These are phyloP conservation scores for Metopia argyrocephala DNA, from an alignment of 2,888 invertebrate species.

Conservation along the genomic window DNA sequence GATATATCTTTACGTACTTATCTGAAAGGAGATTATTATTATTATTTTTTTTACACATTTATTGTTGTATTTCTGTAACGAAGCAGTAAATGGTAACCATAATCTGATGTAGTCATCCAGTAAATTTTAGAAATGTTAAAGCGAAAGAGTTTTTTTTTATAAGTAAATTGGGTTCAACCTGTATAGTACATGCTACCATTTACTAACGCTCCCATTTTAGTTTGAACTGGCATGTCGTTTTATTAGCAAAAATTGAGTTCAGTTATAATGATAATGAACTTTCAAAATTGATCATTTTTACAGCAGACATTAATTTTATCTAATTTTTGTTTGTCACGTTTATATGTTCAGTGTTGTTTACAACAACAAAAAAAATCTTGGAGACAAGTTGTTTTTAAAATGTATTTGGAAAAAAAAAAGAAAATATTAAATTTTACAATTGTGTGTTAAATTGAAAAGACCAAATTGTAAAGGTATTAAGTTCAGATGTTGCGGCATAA, in stretches of 20 bases:
- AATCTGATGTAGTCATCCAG: not conserved
- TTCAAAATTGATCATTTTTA: not conserved
- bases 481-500: too few relatives aligned
- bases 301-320: not conserved
- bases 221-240: not conserved
- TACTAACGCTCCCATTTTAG: not conserved
- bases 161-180: constrained; percentile 13
- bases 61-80: not conserved
- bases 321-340: constrained; percentile 1
- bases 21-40: too few relatives aligned
- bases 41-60: not conserved
- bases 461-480: too few relatives aligned
- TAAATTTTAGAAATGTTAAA: constrained; percentile 17
- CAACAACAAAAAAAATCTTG: too few relatives aligned
- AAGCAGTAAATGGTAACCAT: not conserved
- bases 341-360: too few relatives aligned
- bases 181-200: not conserved
- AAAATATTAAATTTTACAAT: too few relatives aligned
- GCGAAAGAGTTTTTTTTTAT: not conserved
- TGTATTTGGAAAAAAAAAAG: too few relatives aligned
- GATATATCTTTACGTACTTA: too few relatives aligned
- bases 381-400: too few relatives aligned
- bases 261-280: not conserved
- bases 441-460: too few relatives aligned
- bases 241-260: not conserved